phyloP scores from a whole-genome alignment of 2,113 vertebrate species.

The Bothrops jararaca region DNA sequence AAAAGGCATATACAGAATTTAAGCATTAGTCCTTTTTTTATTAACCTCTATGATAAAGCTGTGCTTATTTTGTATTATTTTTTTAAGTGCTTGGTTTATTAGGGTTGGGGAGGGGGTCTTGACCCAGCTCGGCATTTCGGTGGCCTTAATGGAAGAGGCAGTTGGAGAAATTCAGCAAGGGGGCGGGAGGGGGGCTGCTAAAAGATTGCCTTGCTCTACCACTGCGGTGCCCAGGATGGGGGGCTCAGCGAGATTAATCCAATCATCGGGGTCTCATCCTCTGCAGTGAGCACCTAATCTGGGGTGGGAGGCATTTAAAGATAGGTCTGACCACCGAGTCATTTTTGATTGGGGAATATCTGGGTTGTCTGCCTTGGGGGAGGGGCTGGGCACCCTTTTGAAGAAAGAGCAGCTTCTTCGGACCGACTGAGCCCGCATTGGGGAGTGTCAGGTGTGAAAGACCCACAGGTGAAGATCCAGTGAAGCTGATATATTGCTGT shows the following conservation, averaged over 20 bases:
- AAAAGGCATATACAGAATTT: conserved; percentile 31
- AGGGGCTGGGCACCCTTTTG: not conserved
- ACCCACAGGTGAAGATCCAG: not conserved
- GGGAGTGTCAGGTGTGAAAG: not conserved
- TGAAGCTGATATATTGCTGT: not conserved
- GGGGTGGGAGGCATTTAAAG: not conserved
- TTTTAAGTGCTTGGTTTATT: conserved; percentile 15
- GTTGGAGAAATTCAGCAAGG: not conserved
- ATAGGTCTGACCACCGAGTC: not conserved
- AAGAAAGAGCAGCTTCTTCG: not conserved
- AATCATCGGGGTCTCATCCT: not conserved
- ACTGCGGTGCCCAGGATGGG: not conserved
- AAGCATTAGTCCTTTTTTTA: conserved; percentile 32
- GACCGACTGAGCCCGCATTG: not conserved
- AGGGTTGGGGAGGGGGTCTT: not conserved
- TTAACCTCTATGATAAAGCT: conserved; percentile 47
- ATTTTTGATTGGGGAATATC: not conserved
- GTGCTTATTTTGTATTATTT: conserved; percentile 44
- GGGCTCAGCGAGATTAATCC: not conserved
- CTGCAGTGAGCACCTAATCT: not conserved
- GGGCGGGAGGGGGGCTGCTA: too few species aligned
- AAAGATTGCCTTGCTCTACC: not conserved
- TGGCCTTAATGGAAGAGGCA: not conserved
- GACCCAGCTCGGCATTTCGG: not conserved
- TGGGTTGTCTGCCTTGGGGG: too few species aligned